phyloP scores from a whole-genome alignment of 2,888 invertebrate genomes.

The Ichneumoninae sp. region DNA sequence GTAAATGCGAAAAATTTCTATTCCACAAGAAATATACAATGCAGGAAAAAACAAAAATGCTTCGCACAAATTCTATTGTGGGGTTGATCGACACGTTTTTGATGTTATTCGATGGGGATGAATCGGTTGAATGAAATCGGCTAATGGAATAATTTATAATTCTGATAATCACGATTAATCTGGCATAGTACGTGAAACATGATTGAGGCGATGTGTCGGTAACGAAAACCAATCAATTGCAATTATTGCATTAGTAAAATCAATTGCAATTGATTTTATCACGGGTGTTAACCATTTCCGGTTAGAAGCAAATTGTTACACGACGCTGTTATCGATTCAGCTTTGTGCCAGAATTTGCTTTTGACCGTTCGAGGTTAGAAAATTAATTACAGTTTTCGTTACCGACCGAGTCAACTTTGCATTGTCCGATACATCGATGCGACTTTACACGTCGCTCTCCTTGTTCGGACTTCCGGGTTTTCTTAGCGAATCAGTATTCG shows the following conservation, averaged over 20 bases:
- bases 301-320: too few relatives aligned
- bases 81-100: constrained; percentile 2
- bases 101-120: not conserved
- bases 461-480: constrained; percentile 78
- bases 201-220: not conserved
- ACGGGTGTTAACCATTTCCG: too few relatives aligned
- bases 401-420: not conserved
- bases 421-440: not conserved
- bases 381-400: too few relatives aligned
- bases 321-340: too few relatives aligned
- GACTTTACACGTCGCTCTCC: constrained; percentile 80
- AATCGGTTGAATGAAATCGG: not conserved
- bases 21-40: constrained; percentile 77
- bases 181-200: not conserved
- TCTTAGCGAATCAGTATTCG: constrained; percentile 70
- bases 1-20: constrained; percentile 74
- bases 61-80: not conserved
- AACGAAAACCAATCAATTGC: not conserved
- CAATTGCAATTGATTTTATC: too few relatives aligned
- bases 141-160: not conserved
- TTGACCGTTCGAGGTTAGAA: too few relatives aligned
- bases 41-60: not conserved
- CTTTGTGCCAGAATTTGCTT: too few relatives aligned
- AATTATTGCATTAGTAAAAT: too few relatives aligned
- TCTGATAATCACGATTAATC: not conserved